A percentile compares a stretch with the other conserved stretches of the same genome.
These are phyloP conservation scores for Arctopsyche grandis DNA, from an alignment of 1,140 invertebrate genomes.

Conservation along the genomic window DNA sequence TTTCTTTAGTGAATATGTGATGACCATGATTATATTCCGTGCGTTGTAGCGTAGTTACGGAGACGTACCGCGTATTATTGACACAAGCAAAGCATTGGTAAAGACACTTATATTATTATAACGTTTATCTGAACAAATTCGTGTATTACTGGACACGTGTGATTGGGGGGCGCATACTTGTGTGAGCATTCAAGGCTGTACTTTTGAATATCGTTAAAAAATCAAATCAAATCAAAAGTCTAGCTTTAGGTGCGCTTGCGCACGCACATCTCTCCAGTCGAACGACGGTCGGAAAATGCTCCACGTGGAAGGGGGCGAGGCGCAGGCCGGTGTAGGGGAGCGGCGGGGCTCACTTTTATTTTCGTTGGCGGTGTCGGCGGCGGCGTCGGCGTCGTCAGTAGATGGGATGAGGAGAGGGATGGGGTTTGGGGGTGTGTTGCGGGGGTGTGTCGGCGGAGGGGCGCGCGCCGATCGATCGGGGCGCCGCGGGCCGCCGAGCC, in stretches of 20 bases:
- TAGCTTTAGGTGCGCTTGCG: conserved; percentile 5
- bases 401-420: not conserved
- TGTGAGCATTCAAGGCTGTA: no score
- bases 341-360: not conserved
- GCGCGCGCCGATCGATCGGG: conserved; percentile 28
- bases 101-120: no score
- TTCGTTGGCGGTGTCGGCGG: not conserved
- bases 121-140: no score
- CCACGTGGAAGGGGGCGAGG: not conserved
- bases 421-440: not conserved
- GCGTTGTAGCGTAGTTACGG: no score
- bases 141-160: no score
- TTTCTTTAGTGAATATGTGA: no score
- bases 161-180: no score
- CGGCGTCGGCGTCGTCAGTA: not conserved
- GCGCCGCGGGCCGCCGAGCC: conserved; percentile 20
- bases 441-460: not conserved
- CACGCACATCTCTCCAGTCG: not conserved
- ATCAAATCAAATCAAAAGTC: no score
- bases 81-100: no score
- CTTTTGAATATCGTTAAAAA: no score
- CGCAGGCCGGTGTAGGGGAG: not conserved
- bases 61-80: no score
- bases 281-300: not conserved
- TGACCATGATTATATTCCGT: no score